Evolutionary conservation across 2,113 vertebrate genomes (phyloP).

Genomic region (Ageneiosus marmoratus): DNA sequence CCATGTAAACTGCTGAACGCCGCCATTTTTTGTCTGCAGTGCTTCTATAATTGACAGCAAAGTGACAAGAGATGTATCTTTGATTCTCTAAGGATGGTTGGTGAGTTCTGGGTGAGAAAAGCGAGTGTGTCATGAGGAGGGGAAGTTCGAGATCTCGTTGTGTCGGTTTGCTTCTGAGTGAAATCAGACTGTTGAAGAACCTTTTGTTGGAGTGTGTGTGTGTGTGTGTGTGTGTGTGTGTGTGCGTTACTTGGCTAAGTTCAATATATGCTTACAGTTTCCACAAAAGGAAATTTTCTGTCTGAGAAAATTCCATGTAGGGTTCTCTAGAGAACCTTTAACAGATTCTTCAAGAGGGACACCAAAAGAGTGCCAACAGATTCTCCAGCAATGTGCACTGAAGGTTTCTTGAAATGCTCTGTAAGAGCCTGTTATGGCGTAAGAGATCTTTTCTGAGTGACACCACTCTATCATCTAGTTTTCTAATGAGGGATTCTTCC

Average conservation of each 20-base stretch:
- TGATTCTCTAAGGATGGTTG: conserved; percentile 58
- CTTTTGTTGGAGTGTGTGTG: no score
- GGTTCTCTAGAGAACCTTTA: neutral
- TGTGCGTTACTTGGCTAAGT: neutral
- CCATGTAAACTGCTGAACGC: conserved; percentile 60
- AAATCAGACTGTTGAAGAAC: no score
- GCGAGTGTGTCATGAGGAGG: neutral
- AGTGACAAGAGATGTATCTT: conserved; percentile 50
- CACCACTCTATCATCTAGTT: neutral
- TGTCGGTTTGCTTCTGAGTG: neutral
- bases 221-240: no score
- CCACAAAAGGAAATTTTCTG: neutral
- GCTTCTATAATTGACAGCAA: conserved; percentile 63
- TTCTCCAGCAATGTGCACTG: neutral
- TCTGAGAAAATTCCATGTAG: neutral
- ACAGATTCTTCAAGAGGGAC: neutral
- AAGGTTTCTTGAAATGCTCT: neutral
- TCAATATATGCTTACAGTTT: neutral
- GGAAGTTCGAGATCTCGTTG: neutral
- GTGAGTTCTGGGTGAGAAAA: conserved; percentile 43
- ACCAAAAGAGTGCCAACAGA: neutral
- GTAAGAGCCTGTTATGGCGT: neutral
- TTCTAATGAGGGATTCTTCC: neutral
- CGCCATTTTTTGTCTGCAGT: conserved; percentile 54
- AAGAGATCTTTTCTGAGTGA: neutral